Evolutionary conservation across 2,797 vertebrate genomes (phyloP).

Genomic region (Diceros bicornis): DNA sequence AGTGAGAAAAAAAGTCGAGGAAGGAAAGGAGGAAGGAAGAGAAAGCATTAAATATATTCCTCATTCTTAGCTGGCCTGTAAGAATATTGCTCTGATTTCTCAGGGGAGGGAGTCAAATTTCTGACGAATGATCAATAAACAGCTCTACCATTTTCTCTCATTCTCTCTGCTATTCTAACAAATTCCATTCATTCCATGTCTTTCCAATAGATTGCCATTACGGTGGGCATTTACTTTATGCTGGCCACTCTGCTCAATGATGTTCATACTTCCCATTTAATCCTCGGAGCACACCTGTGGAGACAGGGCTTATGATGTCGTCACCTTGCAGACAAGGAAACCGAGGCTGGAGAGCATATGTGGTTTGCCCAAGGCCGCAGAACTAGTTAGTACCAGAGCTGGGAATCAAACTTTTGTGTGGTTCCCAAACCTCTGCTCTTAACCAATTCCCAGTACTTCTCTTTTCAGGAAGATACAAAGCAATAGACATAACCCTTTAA

Average conservation of each 20-base stretch:
- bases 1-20: neutral
- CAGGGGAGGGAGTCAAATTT: neutral
- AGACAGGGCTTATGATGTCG: rapidly evolving
- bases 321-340: neutral
- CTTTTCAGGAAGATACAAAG: neutral
- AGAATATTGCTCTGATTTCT: conserved; percentile 36
- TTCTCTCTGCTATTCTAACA: neutral
- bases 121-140: neutral
- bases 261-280: neutral
- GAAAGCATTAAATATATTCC: neutral
- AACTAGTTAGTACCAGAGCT: too few species aligned
- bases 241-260: neutral
- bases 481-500: neutral
- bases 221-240: neutral
- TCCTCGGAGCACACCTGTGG: neutral
- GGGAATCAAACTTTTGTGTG: neutral
- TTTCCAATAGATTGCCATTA: neutral
- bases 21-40: neutral
- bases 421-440: neutral
- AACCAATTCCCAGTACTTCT: neutral
- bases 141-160: neutral
- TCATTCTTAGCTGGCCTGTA: neutral
- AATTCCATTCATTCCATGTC: neutral
- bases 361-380: neutral
- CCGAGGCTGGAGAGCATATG: neutral